Evolutionary conservation across 2,888 invertebrate species (phyloP).

Genomic region (Adineta ricciae): DNA sequence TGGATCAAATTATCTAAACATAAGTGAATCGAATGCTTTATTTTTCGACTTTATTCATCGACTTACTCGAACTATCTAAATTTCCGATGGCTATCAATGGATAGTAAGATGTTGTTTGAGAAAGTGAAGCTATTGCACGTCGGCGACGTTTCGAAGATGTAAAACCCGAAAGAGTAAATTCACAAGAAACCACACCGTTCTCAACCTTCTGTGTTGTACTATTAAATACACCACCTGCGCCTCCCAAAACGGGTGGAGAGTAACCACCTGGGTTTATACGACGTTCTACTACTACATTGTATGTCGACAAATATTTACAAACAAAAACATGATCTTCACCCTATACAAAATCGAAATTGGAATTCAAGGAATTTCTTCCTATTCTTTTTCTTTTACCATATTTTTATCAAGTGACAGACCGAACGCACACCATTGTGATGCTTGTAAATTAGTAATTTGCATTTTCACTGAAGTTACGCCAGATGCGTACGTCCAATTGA

Average conservation of each 20-base stretch:
- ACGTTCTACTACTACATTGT: background rate
- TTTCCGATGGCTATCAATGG: background rate
- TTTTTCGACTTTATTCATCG: background rate
- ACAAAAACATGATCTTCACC: conserved; percentile 13
- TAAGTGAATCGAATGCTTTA: background rate
- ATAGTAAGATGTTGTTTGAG: background rate
- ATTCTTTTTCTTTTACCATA: background rate
- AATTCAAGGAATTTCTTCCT: no score
- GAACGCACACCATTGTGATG: background rate
- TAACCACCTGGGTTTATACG: background rate
- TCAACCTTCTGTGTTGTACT: background rate
- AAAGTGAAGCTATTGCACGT: background rate
- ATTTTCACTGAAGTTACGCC: background rate
- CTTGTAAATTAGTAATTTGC: background rate
- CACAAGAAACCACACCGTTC: background rate
- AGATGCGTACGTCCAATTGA: background rate
- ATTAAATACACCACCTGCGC: background rate
- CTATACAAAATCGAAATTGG: background rate
- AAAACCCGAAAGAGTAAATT: conserved; percentile 5
- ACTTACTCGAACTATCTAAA: background rate
- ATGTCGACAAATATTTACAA: background rate
- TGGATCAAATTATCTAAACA: background rate
- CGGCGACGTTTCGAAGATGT: background rate
- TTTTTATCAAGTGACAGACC: background rate
- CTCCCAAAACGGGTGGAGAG: background rate